Evolutionary conservation across 1,140 invertebrate species (phyloP).

Genomic region (Sitophilus oryzae): DNA sequence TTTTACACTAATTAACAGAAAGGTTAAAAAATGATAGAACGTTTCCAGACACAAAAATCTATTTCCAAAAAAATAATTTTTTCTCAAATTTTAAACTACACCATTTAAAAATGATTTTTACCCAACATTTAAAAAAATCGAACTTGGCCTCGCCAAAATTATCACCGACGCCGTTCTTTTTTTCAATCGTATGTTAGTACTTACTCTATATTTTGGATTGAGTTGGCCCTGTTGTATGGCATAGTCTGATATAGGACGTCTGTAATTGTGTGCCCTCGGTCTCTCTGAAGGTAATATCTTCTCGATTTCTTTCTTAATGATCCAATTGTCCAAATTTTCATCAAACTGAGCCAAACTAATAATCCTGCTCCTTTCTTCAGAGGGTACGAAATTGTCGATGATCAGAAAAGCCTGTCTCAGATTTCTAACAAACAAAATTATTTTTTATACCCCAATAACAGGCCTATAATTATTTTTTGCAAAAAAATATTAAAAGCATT

Average conservation of each 20-base stretch:
- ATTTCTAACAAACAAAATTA: constrained; percentile 44
- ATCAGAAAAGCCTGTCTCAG: constrained; percentile 79
- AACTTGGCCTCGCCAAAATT: too few species aligned
- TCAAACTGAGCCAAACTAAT: constrained; percentile 73
- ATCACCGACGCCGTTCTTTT: too few species aligned
- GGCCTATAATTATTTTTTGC: too few species aligned
- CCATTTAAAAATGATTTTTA: too few species aligned
- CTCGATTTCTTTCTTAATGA: constrained; percentile 38
- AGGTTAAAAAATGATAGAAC: too few species aligned
- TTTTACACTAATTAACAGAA: too few species aligned
- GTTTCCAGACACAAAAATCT: too few species aligned
- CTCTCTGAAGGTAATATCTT: constrained; percentile 33
- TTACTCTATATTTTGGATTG: constrained; percentile 35
- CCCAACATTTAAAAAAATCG: too few species aligned
- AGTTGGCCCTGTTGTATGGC: constrained; percentile 52
- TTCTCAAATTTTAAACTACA: too few species aligned
- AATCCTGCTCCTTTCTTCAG: constrained; percentile 82
- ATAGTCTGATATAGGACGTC: constrained; percentile 66
- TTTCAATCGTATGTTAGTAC: background rate
- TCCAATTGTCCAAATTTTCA: constrained; percentile 85
- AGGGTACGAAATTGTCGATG: constrained; percentile 95
- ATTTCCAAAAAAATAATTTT: too few species aligned
- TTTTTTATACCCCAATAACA: background rate
- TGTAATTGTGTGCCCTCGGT: constrained; percentile 40
- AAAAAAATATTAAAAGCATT: too few species aligned